Percentiles rank a stretch among this genome's conserved stretches.
These are phyloP conservation scores for Vidua chalybeata DNA, from an alignment of 2,113 vertebrate species.

Conservation along the genomic window DNA sequence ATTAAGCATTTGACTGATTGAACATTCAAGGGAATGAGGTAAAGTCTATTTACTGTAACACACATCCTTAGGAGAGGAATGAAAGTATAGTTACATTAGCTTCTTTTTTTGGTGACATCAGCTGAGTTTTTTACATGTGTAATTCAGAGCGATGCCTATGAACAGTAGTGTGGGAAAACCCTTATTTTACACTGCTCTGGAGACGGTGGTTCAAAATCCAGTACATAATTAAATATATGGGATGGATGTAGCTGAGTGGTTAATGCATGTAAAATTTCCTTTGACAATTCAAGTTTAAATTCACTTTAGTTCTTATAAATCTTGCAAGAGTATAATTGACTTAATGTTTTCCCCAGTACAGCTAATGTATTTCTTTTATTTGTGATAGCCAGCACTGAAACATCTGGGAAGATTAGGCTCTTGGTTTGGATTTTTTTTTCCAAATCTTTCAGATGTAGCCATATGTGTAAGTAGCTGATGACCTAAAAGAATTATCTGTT, in stretches of 20 bases:
- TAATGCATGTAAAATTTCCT: conserved; percentile 79
- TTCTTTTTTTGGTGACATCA: neutral
- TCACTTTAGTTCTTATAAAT: conserved; percentile 82
- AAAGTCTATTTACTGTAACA: neutral
- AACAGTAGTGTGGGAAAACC: conserved; percentile 15
- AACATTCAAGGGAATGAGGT: neutral
- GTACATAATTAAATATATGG: conserved; percentile 80
- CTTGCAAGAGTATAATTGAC: conserved; percentile 78
- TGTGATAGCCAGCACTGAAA: conserved; percentile 57
- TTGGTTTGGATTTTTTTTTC: neutral
- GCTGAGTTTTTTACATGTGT: neutral
- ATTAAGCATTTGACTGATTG: neutral
- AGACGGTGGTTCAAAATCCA: conserved; percentile 60
- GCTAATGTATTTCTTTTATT: conserved; percentile 73
- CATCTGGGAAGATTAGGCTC: conserved; percentile 8
- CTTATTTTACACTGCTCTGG: conserved; percentile 28
- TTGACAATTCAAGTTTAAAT: conserved; percentile 81
- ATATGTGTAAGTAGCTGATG: conserved; percentile 44
- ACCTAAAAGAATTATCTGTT: conserved; percentile 65
- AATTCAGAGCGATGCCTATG: conserved; percentile 4
- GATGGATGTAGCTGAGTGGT: conserved; percentile 72
- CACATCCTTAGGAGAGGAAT: neutral
- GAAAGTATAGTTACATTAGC: neutral
- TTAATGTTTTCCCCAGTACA: conserved; percentile 66
- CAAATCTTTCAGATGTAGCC: neutral